phyloP scores from a whole-genome alignment of 1,140 invertebrate species.

The Meloidogyne exigua region DNA sequence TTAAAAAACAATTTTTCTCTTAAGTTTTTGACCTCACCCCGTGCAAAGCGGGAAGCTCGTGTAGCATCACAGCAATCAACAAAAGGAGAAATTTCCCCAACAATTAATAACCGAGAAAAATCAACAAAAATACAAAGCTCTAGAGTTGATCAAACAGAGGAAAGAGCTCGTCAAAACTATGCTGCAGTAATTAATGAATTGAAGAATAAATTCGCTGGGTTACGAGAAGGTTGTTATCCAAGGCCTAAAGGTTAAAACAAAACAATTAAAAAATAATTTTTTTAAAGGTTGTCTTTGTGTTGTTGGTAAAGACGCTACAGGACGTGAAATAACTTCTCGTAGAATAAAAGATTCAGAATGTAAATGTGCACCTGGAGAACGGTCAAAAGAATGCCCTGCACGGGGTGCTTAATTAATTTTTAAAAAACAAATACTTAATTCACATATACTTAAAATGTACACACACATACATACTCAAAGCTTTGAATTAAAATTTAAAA shows the following conservation, averaged over 20 bases:
- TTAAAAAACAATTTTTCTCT: no score
- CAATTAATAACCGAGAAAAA: not conserved
- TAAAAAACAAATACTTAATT: no score
- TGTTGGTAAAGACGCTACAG: conserved; percentile 45
- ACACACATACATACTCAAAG: no score
- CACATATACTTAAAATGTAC: no score
- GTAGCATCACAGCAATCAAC: not conserved
- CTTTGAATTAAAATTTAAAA: no score
- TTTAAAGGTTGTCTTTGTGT: conserved; percentile 47
- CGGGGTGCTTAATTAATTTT: conserved; percentile 38
- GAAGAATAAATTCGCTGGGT: conserved; percentile 47
- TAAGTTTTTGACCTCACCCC: not conserved
- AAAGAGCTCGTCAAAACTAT: conserved; percentile 51
- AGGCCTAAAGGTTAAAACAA: conserved; percentile 40
- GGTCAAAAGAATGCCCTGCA: conserved; percentile 41
- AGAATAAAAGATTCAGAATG: conserved; percentile 52
- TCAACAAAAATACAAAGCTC: conserved; percentile 32
- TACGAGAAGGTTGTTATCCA: conserved; percentile 50
- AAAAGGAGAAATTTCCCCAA: not conserved
- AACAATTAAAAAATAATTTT: not conserved
- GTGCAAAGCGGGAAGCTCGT: not conserved
- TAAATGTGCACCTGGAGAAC: conserved; percentile 46
- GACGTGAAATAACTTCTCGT: conserved; percentile 54
- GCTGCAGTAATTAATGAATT: conserved; percentile 50
- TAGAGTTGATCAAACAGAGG: conserved; percentile 50